Conservation (phyloP, 2,888 invertebrate species). For the Andrena trimmerana region DNA sequence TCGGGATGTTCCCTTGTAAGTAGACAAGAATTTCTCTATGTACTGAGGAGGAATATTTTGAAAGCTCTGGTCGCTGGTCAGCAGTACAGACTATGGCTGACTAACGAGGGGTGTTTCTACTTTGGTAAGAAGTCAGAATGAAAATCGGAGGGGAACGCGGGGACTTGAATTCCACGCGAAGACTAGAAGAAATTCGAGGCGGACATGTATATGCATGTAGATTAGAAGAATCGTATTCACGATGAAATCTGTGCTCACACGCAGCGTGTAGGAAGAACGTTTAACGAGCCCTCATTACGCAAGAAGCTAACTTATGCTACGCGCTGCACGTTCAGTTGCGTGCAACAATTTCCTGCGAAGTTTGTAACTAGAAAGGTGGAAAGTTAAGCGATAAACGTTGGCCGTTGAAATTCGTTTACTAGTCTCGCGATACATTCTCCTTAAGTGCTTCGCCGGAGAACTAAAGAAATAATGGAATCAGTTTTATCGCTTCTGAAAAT, state of each 20-base stretch:
- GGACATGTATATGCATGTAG: background rate
- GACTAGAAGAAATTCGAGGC: background rate
- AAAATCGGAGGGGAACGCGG: background rate
- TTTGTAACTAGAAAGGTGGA: conserved; percentile 45
- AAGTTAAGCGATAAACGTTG: conserved; percentile 55
- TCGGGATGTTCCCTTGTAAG: too few relatives aligned
- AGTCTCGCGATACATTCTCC: conserved; percentile 32
- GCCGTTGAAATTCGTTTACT: conserved; percentile 43
- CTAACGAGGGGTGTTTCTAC: background rate
- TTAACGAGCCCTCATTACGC: conserved; percentile 40
- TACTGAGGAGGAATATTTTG: too few relatives aligned
- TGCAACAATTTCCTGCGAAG: conserved; percentile 46
- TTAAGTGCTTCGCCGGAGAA: background rate
- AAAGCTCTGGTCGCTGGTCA: too few relatives aligned
- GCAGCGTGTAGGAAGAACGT: conserved; percentile 34
- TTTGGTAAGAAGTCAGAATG: background rate
- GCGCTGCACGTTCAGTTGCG: conserved; percentile 30
- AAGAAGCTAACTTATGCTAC: conserved; percentile 25
- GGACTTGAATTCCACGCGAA: background rate
- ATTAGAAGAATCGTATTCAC: background rate
- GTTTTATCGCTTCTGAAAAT: conserved; percentile 31
- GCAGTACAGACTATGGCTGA: background rate
- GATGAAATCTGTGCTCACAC: conserved; percentile 11
- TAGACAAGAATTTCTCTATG: too few relatives aligned
- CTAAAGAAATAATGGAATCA: conserved; percentile 12